phyloP scores from a whole-genome alignment of 2,888 invertebrate genomes.

The Eilema griseolum region DNA sequence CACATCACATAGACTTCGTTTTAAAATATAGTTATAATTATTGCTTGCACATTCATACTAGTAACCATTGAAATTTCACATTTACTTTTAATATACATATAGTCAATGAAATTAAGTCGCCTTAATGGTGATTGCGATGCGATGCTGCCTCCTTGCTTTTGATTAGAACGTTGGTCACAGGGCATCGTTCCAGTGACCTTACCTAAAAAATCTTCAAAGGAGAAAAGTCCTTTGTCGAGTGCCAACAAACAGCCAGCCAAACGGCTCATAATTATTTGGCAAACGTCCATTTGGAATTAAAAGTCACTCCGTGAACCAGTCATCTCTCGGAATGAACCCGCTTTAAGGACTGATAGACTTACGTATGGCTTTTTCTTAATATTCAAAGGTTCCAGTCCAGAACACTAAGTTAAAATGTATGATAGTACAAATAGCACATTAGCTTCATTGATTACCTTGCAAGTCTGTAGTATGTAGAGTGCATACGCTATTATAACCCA shows the following conservation, averaged over 20 bases:
- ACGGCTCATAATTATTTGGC: conserved; percentile 55
- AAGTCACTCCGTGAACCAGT: conserved; percentile 42
- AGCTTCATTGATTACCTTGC: too few relatives aligned
- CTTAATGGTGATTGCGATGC: not conserved
- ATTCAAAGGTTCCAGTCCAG: not conserved
- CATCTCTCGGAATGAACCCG: conserved; percentile 27
- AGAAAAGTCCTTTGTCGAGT: conserved; percentile 39
- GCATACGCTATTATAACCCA: too few relatives aligned
- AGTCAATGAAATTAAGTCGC: not conserved
- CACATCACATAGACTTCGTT: not conserved
- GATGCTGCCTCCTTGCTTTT: not conserved
- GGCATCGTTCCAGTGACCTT: conserved; percentile 42
- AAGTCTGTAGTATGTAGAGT: too few relatives aligned
- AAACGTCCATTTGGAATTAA: conserved; percentile 53
- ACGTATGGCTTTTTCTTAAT: not conserved
- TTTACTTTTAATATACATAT: not conserved
- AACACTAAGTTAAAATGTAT: not conserved
- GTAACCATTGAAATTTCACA: not conserved
- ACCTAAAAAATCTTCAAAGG: conserved; percentile 34
- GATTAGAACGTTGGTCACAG: conserved; percentile 12
- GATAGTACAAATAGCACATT: too few relatives aligned
- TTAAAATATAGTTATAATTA: not conserved
- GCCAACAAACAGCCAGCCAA: conserved; percentile 51
- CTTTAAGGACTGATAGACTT: conserved; percentile 29
- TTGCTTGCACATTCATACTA: not conserved